Base-by-base conservation (phyloP, 2,797 vertebrate species). In the Pipistrellus pipistrellus region DNA sequence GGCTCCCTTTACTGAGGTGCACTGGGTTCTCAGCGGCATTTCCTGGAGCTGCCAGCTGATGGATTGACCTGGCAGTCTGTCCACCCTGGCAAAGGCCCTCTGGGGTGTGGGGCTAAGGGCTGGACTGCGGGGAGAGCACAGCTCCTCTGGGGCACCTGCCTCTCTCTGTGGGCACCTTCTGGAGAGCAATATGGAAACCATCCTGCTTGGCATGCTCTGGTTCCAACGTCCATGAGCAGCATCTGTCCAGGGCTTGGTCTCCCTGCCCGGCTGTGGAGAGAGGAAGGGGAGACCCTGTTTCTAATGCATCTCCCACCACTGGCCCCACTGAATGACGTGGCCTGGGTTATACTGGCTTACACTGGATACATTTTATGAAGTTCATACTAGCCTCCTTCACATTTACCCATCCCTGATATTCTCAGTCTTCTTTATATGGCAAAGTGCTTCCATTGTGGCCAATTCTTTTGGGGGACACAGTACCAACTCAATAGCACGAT, bases 1-100 rank as follows among this genome's bases (percentile, higher is more conserved):
- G 23, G 57, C 46, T 73, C 27, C 38, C 46, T 88, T 92, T 27
- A 64, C 48, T 41, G 57, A 93, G 76, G 69, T 15, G 21, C 18
- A n/a, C 14, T 59, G 44, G 66, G 53, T 85, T 59, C 32, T 84
- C 88, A 82, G 35, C 80, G 66, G 72, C 41, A 69, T 95, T 89
- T 93, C 75, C 95, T 77, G 35, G 53, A 89, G 83, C 68, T 41
- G 18, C 53, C 25, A 44, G 18, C 7, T 41, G 77, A 69, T 69
- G 59, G 85, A 38, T 48, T 72, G 83, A 53, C 44, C 18, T 75
- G 48, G 41, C 27, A 13, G 30, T 59, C 53, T 6, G 2, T 30
- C 20, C 30, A 46, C 10, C 8, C 76, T n/a, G 55, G 81, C n/a
- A 59, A 51, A 59, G 53, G 69, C 59, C 73, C 80, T 71, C 57